phyloP scores from a whole-genome alignment of 2,797 vertebrate genomes.

The Phylloscopus collybita region DNA sequence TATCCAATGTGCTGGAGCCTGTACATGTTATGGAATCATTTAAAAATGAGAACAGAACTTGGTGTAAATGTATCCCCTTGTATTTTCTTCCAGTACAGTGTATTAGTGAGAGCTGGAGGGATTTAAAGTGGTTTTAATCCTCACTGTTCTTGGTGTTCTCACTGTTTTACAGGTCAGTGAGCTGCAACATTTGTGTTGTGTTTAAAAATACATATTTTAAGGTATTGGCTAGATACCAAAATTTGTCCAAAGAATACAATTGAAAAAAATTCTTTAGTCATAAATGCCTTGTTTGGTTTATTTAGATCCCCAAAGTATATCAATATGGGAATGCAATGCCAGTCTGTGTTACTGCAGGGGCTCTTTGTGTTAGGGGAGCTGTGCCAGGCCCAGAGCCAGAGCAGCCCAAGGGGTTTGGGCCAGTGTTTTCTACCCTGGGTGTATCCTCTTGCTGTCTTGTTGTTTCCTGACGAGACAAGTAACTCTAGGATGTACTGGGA shows the following conservation, averaged over 20 bases:
- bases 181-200: slow-evolving; percentile 32
- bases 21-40: slow-evolving; percentile 2
- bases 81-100: background rate
- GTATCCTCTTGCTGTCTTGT: background rate
- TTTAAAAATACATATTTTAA: slow-evolving; percentile 47
- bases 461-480: background rate
- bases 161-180: slow-evolving; percentile 42
- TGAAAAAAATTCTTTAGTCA: background rate
- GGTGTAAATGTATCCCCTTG: background rate
- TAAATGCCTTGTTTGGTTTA: background rate
- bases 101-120: background rate
- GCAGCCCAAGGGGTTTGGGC: background rate
- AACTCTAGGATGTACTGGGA: background rate
- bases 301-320: background rate
- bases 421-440: background rate
- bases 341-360: background rate
- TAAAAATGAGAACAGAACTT: slow-evolving; percentile 24
- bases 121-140: slow-evolving; percentile 49
- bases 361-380: background rate
- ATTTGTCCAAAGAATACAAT: background rate
- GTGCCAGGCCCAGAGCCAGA: background rate
- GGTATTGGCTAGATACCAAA: background rate
- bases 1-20: background rate
- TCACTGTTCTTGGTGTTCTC: slow-evolving; percentile 21
- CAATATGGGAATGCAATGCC: background rate